phyloP scores from a whole-genome alignment of 2,113 vertebrate species.

The Paracanthobrama guichenoti region DNA sequence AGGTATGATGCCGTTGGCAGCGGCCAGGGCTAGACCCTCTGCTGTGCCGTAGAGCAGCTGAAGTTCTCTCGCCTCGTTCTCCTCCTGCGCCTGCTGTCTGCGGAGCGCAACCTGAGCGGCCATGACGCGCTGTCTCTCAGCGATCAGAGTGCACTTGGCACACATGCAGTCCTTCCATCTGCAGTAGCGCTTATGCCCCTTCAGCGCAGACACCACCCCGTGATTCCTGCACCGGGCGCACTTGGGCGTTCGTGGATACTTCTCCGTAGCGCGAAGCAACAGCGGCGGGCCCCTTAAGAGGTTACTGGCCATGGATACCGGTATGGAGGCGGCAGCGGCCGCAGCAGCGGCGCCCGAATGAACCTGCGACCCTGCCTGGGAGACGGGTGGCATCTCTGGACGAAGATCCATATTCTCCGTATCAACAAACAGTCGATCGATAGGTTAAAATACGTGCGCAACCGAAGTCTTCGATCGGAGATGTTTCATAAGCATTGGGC shows the following conservation, averaged over 20 bases:
- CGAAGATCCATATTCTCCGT: constrained; percentile 84
- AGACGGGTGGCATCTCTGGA: constrained; percentile 80
- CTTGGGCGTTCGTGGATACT: constrained; percentile 97
- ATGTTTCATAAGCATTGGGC: constrained; percentile 30
- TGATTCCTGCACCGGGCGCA: constrained; percentile 97
- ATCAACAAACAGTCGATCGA: constrained; percentile 18
- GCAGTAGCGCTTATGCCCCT: constrained; percentile 99
- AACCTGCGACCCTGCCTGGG: constrained; percentile 80
- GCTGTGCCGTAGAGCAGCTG: constrained; percentile 98
- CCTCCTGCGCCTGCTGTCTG: constrained; percentile 96
- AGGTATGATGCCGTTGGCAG: constrained; percentile 96
- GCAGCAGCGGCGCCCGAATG: constrained; percentile 74
- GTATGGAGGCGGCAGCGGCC: constrained; percentile 78
- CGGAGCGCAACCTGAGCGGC: constrained; percentile 95
- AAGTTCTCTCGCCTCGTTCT: constrained; percentile 95
- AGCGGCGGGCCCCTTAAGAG: constrained; percentile 88
- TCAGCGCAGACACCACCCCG: constrained; percentile 95
- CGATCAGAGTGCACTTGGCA: constrained; percentile 97
- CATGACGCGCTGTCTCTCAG: constrained; percentile 98
- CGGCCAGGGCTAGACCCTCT: constrained; percentile 94
- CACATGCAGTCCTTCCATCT: constrained; percentile 99
- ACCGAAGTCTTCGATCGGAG: constrained; percentile 17
- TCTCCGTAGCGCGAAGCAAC: constrained; percentile 89
- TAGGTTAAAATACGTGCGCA: constrained; percentile 29
- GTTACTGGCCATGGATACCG: constrained; percentile 89